These are phyloP conservation scores for Dolichallabes microphthalmus DNA, from an alignment of 2,113 vertebrate genomes.

Conservation along the genomic window DNA sequence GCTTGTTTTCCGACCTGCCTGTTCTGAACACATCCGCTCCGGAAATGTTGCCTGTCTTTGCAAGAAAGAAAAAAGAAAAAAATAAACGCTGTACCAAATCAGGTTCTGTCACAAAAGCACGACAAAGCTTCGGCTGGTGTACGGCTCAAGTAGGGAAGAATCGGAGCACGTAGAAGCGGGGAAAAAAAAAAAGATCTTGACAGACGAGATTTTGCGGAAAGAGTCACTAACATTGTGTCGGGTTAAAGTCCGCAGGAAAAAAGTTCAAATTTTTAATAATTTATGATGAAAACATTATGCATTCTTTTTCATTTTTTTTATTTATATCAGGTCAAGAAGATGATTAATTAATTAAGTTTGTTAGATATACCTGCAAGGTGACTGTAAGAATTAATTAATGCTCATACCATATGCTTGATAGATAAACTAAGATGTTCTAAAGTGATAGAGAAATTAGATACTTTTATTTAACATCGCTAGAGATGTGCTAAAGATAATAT, in stretches of 20 bases:
- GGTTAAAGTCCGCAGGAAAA: background rate
- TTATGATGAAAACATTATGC: background rate
- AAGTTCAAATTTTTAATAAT: background rate
- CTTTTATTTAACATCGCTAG: too few relatives aligned
- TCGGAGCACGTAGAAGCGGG: background rate
- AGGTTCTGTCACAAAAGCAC: background rate
- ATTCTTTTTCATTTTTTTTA: background rate
- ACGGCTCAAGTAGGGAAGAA: background rate
- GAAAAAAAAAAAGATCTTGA: background rate
- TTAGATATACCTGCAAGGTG: background rate
- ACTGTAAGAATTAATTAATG: background rate
- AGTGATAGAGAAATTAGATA: background rate
- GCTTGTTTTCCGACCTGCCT: background rate
- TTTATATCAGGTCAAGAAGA: background rate
- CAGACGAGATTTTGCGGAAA: background rate
- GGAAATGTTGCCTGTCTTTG: background rate
- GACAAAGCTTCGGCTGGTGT: background rate
- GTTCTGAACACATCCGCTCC: background rate
- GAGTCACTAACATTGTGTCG: background rate
- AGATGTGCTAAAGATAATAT: too few relatives aligned
- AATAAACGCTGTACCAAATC: background rate
- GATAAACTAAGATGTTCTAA: background rate
- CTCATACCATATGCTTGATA: too few relatives aligned
- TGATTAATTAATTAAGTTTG: background rate
- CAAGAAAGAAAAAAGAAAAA: background rate